Base-by-base conservation (phyloP, 2,797 vertebrate species). In the Takifugu rubripes region DNA sequence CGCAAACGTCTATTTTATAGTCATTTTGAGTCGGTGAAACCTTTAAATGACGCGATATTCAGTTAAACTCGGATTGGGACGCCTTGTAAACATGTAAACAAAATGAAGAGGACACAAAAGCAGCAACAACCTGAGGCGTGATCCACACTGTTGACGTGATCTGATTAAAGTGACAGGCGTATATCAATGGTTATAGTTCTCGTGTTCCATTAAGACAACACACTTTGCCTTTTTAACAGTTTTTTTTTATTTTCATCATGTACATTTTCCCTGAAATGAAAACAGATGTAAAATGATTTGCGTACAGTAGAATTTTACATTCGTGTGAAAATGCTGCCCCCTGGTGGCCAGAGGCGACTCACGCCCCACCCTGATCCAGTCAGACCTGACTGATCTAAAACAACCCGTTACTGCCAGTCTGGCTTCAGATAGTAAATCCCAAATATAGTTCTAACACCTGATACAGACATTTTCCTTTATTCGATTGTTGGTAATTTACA, bases 401-500 rank as follows among this genome's bases (percentile, higher is more conserved):
- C 36, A 14, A 40, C 36, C 36, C 31, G 31, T 33, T 33, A 9
- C 31, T 6, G 43, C 2, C 43, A 6, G 1, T 5, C 12, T 43
- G 33, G 1, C 52, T 14, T 43, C 5, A 10, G 52, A 51, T 43
- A 2, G 11, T 51, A 68, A 74, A 56, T 74, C 64, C 50, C 55
- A 74, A 61, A 74, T 14, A 79, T 75, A 57, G 36, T 64, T 78
- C 55, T 68, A 61, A 82, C 70, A 80, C 56, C 69, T 33, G 62
- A 60, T 78, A 88, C 72, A 81, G 77, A 77, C 44, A 79, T 43
- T 74, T 68, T 82, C 84, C 83, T 91, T 91, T 91, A 92, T 90
- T 90, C 88, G 53, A 81, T 88, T 81, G 84, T 88, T 64, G 79
- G 84, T 90, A 92, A 89, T 87, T 89, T 91, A 91, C 89, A 91